Base-by-base conservation (phyloP, 2,113 vertebrate species). In the Cryptomyrus ogoouensis region DNA sequence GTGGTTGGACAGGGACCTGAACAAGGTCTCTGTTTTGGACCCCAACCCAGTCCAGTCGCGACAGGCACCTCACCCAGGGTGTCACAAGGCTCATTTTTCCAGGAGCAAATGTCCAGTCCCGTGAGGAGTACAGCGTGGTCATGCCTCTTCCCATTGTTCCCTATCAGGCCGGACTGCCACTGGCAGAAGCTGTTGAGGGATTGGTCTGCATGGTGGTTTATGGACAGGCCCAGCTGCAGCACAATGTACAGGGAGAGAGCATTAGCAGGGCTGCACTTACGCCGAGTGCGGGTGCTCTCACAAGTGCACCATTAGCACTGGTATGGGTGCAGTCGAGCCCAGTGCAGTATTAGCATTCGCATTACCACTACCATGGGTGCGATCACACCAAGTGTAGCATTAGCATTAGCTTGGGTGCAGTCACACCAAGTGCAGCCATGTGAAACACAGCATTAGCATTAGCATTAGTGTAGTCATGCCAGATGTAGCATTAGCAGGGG, bases 41-140 rank as follows among this genome's bases (percentile, higher is more conserved):
- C 74, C 74, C 15, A 19, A 3, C 74, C 39, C 31, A 80, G 74
- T 39, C 50, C 85, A 31, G 49, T 31, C 15, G 3, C 50, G 13
- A 39, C 44, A 21, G 27, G 50, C 44, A 2, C 86, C 95, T 93
- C 95, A 99, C 98, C 98, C 94, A 99, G 93, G 1, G 98, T 99
- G 93, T 99, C 98, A 92, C 98, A 99, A 0, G 98, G 98, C 89
- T 99, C 98, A 7, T 99, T 99, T 94, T 99, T 99, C 98, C 98
- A 99, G 15, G 98, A 99, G 93, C 98, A 99, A 92, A 99, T 99
- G 95, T 99, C 98, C 87, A 99, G 95, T 31, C 98, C 98, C 0
- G 98, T 99, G 80, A 99, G 97, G 24, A 99, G 94, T 89, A 99
- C 96, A 83, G 98, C 98, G 0, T 99, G 98, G 93, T 99, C 98